These are phyloP conservation scores for Puntigrus tetrazona DNA, from an alignment of 2,113 vertebrate species.

Conservation along the genomic window DNA sequence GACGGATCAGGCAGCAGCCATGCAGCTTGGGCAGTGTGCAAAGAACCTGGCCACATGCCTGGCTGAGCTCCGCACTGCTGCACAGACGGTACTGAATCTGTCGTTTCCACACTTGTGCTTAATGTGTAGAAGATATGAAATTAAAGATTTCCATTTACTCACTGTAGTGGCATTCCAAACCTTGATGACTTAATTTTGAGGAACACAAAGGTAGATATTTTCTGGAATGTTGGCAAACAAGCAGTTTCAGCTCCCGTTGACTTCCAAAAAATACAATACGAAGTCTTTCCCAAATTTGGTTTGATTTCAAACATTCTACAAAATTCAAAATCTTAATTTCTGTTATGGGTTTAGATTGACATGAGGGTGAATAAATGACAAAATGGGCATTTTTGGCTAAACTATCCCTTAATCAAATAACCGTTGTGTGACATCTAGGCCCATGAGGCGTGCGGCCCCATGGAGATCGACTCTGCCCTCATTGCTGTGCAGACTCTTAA, in stretches of 20 bases:
- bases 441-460: conserved; percentile 95
- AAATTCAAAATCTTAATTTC: background rate
- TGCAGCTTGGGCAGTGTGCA: conserved; percentile 96
- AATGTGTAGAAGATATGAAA: background rate
- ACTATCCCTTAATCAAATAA: background rate
- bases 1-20: conserved; percentile 93
- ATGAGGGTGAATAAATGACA: background rate
- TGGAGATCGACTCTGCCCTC: conserved; percentile 95
- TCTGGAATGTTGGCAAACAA: background rate
- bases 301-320: background rate
- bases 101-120: background rate
- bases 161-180: background rate
- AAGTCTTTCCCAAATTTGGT: too few species aligned
- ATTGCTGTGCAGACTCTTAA: conserved; percentile 90
- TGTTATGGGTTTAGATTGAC: background rate
- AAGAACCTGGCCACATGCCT: conserved; percentile 96
- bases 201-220: background rate
- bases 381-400: background rate
- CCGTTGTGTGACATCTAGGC: conserved; percentile 72
- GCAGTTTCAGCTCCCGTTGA: background rate
- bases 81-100: conserved; percentile 83
- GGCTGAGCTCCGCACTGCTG: conserved; percentile 90
- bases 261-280: background rate
- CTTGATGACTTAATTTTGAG: background rate
- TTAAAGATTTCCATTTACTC: background rate